Conservation (phyloP, 2,113 vertebrate genomes). For the Hipposideros armiger region DNA sequence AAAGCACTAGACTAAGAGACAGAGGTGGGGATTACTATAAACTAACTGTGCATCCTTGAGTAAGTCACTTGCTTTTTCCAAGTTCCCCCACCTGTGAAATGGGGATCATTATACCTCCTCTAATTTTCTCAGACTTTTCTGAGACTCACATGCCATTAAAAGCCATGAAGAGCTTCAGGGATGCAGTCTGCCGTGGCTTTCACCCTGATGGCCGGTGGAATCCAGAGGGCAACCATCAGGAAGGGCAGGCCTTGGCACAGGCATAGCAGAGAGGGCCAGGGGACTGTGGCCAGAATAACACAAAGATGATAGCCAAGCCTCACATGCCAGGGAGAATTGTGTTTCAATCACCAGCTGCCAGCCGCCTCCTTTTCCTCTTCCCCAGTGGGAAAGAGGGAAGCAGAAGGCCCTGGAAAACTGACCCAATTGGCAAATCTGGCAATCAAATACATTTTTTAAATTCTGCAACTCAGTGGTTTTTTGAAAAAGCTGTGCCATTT, state of each 20-base stretch:
- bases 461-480: constrained; percentile 52
- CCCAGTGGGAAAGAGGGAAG: not conserved
- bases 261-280: not conserved
- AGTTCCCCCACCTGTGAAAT: not conserved
- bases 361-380: constrained; percentile 40
- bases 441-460: constrained; percentile 63
- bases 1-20: not conserved
- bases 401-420: constrained; percentile 32
- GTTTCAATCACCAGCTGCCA: constrained; percentile 1
- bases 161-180: not conserved
- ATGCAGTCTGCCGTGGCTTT: not conserved
- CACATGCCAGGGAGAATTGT: not conserved
- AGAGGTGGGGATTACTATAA: not conserved
- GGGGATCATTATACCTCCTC: not conserved
- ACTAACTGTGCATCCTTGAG: not conserved
- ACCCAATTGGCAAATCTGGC: constrained; percentile 48
- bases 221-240: not conserved
- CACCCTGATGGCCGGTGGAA: not conserved
- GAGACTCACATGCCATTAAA: not conserved
- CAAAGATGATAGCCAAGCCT: not conserved
- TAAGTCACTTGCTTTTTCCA: not conserved
- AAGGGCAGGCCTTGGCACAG: not conserved
- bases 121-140: not conserved
- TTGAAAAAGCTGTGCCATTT: constrained; percentile 38
- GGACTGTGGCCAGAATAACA: not conserved